Evolutionary conservation across 2,888 invertebrate genomes (phyloP).

Genomic region (Smittia aterrima): DNA sequence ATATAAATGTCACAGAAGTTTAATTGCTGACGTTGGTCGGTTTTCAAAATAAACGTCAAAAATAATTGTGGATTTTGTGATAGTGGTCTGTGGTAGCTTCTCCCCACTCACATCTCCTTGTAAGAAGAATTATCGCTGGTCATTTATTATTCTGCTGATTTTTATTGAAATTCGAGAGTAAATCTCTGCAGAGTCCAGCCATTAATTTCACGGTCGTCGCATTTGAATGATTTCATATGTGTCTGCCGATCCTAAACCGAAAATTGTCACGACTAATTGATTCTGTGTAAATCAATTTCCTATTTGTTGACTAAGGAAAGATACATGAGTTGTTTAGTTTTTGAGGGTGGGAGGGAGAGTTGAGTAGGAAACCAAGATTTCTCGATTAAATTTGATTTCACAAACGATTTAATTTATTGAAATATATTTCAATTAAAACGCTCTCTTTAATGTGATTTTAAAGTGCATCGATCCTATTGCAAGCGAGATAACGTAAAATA

Average conservation of each 20-base stretch:
- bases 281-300: conserved; percentile 30
- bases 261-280: conserved; percentile 27
- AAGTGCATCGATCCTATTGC: neutral
- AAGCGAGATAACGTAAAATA: neutral
- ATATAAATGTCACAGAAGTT: conserved; percentile 1
- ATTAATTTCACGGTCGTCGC: conserved; percentile 25
- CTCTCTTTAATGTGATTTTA: too few relatives aligned
- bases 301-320: conserved; percentile 1
- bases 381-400: too few relatives aligned
- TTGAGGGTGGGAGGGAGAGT: neutral
- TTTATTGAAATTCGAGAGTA: neutral
- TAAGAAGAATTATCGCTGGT: conserved; percentile 8
- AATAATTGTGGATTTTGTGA: conserved; percentile 2
- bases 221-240: neutral
- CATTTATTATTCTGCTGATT: conserved; percentile 19
- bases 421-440: neutral
- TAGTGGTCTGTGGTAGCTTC: neutral
- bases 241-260: neutral
- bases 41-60: neutral
- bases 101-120: neutral
- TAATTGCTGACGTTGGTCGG: neutral
- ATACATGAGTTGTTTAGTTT: neutral
- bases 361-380: too few relatives aligned
- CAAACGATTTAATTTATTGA: neutral
- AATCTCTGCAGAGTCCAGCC: neutral